These are phyloP conservation scores for Macheiramphus alcinus DNA, from an alignment of 2,113 vertebrate species.

Conservation along the genomic window DNA sequence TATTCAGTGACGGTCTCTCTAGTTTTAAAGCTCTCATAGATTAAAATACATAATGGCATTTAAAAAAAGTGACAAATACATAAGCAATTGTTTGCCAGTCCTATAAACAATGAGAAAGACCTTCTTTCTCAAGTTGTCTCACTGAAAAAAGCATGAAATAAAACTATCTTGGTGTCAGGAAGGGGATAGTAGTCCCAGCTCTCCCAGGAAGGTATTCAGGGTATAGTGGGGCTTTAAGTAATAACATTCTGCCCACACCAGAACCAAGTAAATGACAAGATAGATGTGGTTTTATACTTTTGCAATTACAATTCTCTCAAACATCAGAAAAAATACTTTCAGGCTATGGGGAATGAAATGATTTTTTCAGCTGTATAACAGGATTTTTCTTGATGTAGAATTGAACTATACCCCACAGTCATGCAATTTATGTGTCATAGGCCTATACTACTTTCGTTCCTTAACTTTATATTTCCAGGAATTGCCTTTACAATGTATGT, in stretches of 20 bases:
- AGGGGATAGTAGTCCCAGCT: background rate
- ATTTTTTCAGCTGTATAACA: background rate
- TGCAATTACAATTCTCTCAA: background rate
- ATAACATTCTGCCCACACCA: background rate
- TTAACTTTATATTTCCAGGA: background rate
- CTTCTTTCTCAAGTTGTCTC: background rate
- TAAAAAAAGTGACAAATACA: background rate
- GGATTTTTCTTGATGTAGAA: background rate
- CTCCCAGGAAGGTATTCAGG: background rate
- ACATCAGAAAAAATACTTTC: background rate
- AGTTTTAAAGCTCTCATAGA: background rate
- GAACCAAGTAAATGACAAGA: background rate
- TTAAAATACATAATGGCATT: background rate
- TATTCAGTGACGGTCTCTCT: background rate
- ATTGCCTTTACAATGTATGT: background rate
- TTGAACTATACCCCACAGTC: constrained; percentile 8
- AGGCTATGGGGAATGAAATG: background rate
- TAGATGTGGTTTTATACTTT: background rate
- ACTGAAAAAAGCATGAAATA: background rate
- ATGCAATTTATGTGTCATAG: constrained; percentile 18
- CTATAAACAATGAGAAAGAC: background rate
- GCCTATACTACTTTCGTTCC: background rate
- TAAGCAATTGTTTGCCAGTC: background rate
- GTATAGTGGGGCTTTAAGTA: fast-evolving
- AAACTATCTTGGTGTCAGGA: background rate